phyloP scores from a whole-genome alignment of 2,888 invertebrate species.

The Nomada ruficornis region DNA sequence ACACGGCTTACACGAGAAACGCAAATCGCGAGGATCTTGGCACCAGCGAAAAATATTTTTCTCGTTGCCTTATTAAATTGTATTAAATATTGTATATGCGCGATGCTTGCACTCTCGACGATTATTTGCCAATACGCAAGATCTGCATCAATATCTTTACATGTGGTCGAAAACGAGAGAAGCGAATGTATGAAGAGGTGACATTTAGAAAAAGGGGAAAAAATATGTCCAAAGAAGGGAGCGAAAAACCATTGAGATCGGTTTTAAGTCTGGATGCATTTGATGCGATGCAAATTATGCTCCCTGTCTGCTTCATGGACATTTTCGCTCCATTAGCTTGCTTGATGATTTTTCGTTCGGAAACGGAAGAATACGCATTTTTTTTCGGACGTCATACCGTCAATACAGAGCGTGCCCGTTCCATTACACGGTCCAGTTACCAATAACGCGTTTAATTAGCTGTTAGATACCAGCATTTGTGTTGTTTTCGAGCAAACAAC shows the following conservation, averaged over 20 bases:
- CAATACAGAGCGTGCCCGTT: background rate
- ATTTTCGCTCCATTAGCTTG: constrained; percentile 2
- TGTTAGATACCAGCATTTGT: constrained; percentile 49
- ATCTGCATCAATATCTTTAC: background rate
- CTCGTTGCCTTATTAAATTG: too few species aligned
- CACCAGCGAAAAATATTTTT: too few species aligned
- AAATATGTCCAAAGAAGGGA: background rate
- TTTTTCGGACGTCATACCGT: constrained; percentile 2
- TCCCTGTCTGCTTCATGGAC: background rate
- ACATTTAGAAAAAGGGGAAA: too few species aligned
- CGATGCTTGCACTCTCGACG: background rate
- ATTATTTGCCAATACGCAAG: background rate
- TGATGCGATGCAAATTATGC: background rate
- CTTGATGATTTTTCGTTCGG: background rate
- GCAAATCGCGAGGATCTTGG: constrained; percentile 28
- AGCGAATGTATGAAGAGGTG: too few species aligned
- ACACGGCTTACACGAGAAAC: constrained; percentile 1
- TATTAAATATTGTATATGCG: too few species aligned
- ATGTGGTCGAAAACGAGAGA: background rate
- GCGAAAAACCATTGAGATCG: background rate
- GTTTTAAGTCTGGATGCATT: background rate
- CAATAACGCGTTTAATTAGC: constrained; percentile 40
- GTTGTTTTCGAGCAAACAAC: constrained; percentile 17
- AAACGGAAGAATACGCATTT: constrained; percentile 4
- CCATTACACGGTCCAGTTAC: constrained; percentile 32